These are phyloP conservation scores for Sorex fumeus DNA, from an alignment of 2,113 vertebrate genomes.

Conservation along the genomic window DNA sequence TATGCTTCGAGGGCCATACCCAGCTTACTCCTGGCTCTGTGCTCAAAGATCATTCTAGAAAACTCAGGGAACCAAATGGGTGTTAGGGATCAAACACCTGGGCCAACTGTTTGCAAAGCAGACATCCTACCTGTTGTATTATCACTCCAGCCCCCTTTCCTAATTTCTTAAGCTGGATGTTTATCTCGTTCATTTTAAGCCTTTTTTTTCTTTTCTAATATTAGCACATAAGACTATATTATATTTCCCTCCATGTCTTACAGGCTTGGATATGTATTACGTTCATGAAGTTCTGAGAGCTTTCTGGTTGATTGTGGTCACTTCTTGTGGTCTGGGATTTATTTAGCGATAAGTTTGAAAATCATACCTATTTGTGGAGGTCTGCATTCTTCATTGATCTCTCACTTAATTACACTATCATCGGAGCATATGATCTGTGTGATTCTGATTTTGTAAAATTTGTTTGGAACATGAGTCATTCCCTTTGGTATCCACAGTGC, in stretches of 20 bases:
- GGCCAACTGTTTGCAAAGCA: no score
- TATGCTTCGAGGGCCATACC: no score
- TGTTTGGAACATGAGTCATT: conserved; percentile 53
- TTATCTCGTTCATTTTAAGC: neutral
- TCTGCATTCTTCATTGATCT: conserved; percentile 60
- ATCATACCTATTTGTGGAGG: neutral
- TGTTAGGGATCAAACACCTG: no score
- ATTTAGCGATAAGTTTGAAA: conserved; percentile 49
- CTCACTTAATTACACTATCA: conserved; percentile 26
- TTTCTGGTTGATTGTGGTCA: conserved; percentile 37
- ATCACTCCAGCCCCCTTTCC: neutral
- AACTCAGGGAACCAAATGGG: no score
- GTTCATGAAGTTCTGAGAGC: conserved; percentile 40
- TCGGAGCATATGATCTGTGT: neutral
- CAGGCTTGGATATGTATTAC: neutral
- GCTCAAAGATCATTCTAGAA: no score
- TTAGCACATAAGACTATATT: neutral
- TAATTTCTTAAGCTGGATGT: conserved; percentile 11
- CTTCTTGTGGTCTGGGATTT: conserved; percentile 14
- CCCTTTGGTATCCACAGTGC: neutral
- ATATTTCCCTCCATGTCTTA: neutral
- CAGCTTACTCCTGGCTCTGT: no score
- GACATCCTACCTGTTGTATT: no score
- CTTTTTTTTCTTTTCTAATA: conserved; percentile 14
- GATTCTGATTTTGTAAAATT: neutral